Evolutionary conservation across 2,888 invertebrate species (phyloP).

Genomic region (Hirtodrosophila cameraria): DNA sequence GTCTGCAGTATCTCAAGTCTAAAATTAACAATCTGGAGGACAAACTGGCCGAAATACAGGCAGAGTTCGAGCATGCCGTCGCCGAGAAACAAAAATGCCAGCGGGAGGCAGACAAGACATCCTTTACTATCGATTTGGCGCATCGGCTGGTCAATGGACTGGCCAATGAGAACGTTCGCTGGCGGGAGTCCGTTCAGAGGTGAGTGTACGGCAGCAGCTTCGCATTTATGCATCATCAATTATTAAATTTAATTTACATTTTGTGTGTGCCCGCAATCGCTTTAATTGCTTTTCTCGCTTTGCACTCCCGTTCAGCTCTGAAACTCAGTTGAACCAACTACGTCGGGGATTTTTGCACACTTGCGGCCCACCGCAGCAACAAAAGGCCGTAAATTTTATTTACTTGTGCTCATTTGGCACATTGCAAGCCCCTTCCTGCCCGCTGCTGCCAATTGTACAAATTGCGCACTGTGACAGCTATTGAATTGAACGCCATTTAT

Average conservation of each 20-base stretch:
- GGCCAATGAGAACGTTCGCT: slow-evolving; percentile 92
- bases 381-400: slow-evolving; percentile 76
- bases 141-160: slow-evolving; percentile 96
- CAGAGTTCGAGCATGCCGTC: slow-evolving; percentile 94
- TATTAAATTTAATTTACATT: slow-evolving; percentile 79
- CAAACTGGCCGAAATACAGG: slow-evolving; percentile 90
- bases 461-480: slow-evolving; percentile 55
- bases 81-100: slow-evolving; percentile 95
- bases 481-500: slow-evolving; percentile 63
- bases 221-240: slow-evolving; percentile 72
- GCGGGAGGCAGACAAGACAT: slow-evolving; percentile 95
- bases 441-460: slow-evolving; percentile 51
- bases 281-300: slow-evolving; percentile 65
- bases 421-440: slow-evolving; percentile 28
- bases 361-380: slow-evolving; percentile 65
- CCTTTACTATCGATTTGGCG: slow-evolving; percentile 94
- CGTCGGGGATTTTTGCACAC: slow-evolving; percentile 45
- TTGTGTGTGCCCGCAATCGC: slow-evolving; percentile 67
- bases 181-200: slow-evolving; percentile 83
- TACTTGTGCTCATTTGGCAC: slow-evolving; percentile 66
- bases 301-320: neutral
- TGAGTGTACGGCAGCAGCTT: slow-evolving; percentile 51
- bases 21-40: slow-evolving; percentile 89
- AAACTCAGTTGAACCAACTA: slow-evolving; percentile 53
- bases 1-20: slow-evolving; percentile 90